Percentiles rank a stretch among this genome's conserved stretches.
Evolutionary conservation across 2,888 invertebrate genomes (phyloP).

Genomic region (Pemphredon lugubris): DNA sequence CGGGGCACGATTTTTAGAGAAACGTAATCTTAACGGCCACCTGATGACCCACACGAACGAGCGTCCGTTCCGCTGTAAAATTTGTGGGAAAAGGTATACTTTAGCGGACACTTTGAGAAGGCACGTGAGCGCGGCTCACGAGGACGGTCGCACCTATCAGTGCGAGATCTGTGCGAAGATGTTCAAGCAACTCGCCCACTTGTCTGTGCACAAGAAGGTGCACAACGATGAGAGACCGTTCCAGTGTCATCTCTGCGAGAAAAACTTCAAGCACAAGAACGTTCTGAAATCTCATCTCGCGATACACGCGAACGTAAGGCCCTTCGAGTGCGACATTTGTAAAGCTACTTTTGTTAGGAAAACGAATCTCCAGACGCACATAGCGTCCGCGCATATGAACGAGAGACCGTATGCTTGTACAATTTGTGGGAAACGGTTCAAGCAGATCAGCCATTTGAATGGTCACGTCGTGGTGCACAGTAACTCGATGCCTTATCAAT

Average conservation of each 20-base stretch:
- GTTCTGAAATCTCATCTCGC: slow-evolving; percentile 81
- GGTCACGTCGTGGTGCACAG: slow-evolving; percentile 75
- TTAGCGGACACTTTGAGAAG: slow-evolving; percentile 73
- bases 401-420: slow-evolving; percentile 72
- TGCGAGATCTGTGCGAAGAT: slow-evolving; percentile 77
- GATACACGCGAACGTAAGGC: slow-evolving; percentile 80
- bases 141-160: slow-evolving; percentile 74
- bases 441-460: slow-evolving; percentile 74
- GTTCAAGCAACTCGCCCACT: slow-evolving; percentile 75
- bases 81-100: slow-evolving; percentile 75
- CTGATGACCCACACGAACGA: slow-evolving; percentile 75
- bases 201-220: slow-evolving; percentile 79
- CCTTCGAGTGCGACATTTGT: slow-evolving; percentile 82
- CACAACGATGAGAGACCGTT: slow-evolving; percentile 82
- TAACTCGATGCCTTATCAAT: slow-evolving; percentile 75
- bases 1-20: slow-evolving; percentile 72
- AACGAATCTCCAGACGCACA: slow-evolving; percentile 74
- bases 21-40: slow-evolving; percentile 72
- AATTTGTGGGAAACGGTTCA: slow-evolving; percentile 74
- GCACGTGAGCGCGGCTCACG: slow-evolving; percentile 74
- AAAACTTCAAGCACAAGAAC: slow-evolving; percentile 82
- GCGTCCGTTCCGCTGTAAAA: slow-evolving; percentile 71
- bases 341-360: slow-evolving; percentile 80
- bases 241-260: slow-evolving; percentile 82
- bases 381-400: slow-evolving; percentile 75